These are phyloP conservation scores for Nicator chloris DNA, from an alignment of 2,113 vertebrate species.

Conservation along the genomic window DNA sequence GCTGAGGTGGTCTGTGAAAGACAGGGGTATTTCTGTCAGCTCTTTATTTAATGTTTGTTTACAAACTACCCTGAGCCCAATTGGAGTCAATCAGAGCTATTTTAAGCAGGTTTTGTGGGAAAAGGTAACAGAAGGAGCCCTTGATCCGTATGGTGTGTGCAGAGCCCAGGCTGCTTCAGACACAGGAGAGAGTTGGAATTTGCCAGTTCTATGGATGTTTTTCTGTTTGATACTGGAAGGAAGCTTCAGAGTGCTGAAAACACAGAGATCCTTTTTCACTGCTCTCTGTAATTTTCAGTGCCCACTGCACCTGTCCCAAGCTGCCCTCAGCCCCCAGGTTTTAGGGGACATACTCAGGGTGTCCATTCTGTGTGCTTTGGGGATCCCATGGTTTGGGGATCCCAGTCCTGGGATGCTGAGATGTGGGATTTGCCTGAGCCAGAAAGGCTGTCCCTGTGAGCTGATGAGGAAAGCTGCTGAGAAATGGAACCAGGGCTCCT, in stretches of 20 bases:
- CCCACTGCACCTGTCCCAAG: background rate
- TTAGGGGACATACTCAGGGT: background rate
- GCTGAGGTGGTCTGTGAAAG: background rate
- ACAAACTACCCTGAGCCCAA: background rate
- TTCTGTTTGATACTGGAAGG: background rate
- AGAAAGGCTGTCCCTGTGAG: background rate
- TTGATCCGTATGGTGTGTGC: background rate
- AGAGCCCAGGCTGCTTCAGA: background rate
- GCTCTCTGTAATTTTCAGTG: background rate
- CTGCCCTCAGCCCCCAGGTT: background rate
- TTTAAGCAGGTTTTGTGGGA: background rate
- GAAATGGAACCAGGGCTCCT: background rate
- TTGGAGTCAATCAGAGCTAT: background rate
- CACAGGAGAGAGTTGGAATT: background rate
- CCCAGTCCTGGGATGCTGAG: background rate
- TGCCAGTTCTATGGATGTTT: accelerated
- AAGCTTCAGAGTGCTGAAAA: background rate
- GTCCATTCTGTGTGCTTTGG: accelerated
- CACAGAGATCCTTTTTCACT: background rate
- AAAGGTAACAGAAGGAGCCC: background rate
- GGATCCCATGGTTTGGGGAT: background rate
- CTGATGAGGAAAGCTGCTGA: background rate
- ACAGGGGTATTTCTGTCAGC: background rate
- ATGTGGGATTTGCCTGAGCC: background rate
- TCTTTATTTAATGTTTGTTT: background rate